Evolutionary conservation across 1,140 invertebrate species (phyloP), one percentile per base, ranked within the genome.

Genomic region (Drosophila teissieri): DNA sequence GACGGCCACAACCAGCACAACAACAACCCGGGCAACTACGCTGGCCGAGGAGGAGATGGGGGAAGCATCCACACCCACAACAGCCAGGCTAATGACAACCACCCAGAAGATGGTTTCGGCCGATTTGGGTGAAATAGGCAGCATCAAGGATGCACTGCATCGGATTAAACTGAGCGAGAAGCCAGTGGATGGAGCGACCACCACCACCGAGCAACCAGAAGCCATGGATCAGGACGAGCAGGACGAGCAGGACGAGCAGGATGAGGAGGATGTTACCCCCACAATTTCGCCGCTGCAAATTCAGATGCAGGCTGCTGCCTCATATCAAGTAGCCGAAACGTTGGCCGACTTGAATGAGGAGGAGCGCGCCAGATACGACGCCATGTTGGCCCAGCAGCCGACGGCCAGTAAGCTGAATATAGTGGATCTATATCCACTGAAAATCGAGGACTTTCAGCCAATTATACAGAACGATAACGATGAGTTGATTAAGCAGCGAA

Each of bases 401-500:
- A 52, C 74, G 39, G 68, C 77, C 4, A 90, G 80, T 11, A 90
- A 91, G 31, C 70, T 92, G 10, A 92, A 92, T 48, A 92, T 92
- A 39, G 83, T 85, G 1, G 91, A 92, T 53, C 52, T 91, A 3
- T 92, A 91, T 78, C 91, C 91, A 2, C 62, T 92, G 24, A 86
- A 91, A 49, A 40, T 86, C n/a, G 90, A 92, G 22, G 91, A 92
- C 27, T 79, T 91, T n/a, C 78, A 78, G 40, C 82, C 91, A 12
- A 72, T 85, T 4, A 89, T 91, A 22, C 54, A 54, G 22, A 73
- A 55, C 12, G 74, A 84, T 27, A 91, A 91, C 45, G 80, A 73
- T 5, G 79, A 85, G 55, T 22, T 89, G 39, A 39, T 80, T 11
- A 60, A 52, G 39, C 78, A 91, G 44, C 69, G 67, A 0, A 80